Base-by-base conservation (phyloP, 1,140 invertebrate species). In the Thaumatotibia leucotreta region DNA sequence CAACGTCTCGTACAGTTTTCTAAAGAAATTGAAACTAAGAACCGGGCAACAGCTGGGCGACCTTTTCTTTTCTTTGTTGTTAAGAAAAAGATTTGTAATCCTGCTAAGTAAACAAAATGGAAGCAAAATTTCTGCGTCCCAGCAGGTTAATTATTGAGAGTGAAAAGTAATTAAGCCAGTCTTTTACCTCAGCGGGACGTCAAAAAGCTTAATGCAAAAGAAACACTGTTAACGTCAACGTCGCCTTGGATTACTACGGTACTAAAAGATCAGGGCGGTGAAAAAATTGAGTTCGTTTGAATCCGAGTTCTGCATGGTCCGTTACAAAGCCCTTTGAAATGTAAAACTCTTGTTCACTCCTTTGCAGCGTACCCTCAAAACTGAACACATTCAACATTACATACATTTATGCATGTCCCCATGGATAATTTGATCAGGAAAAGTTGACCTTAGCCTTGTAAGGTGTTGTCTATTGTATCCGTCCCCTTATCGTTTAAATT, bases 271-370 rank as follows among this genome's bases (percentile, higher is more conserved):
- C 63, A 32, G 23, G 33, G 32, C 6, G n/a, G 64, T 27, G 66
- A 65, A 70, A 68, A 66, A 29, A 65, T 20, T 8, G 61, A 65
- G 20, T 35, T 39, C 29, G 64, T 73, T 75, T 67, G 65, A 68
- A 75, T 67, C 67, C 66, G 52, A 20, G 22, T 32, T 31, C 67
- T 68, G 65, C 65, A 71, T 63, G 67, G 66, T 74, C 73, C 61
- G 69, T 67, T 73, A 74, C 68, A 72, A 72, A 69, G 76, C 62
- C 73, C 72, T 74, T 82, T 70, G 72, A 77, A 79, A 76, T 66
- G 70, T 73, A 67, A 76, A 72, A 69, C 71, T 70, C 68, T 73
- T 71, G 64, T 71, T 67, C 67, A 39, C 61, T 64, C 67, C 58
- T 68, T 63, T 54, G 70, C 76, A 69, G 52, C 52, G 14, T 70